Evolutionary conservation across 2,888 invertebrate species (phyloP).

Genomic region (Brenthis ino): DNA sequence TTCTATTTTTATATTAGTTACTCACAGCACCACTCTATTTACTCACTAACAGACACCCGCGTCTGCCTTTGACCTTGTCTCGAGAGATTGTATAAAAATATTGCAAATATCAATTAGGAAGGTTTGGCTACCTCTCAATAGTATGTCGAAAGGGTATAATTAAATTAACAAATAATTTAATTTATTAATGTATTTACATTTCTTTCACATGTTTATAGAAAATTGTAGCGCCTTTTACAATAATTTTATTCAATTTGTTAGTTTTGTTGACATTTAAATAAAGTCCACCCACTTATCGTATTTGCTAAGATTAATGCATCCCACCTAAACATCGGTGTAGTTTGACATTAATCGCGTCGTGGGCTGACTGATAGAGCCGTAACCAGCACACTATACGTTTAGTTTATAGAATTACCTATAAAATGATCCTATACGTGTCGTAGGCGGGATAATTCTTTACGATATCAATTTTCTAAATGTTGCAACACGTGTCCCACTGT

Average conservation of each 20-base stretch:
- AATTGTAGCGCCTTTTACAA: conserved; percentile 8
- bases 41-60: conserved; percentile 68
- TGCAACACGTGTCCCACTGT: neutral
- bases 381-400: conserved; percentile 20
- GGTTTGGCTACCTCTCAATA: conserved; percentile 15
- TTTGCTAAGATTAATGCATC: conserved; percentile 33
- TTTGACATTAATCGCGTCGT: conserved; percentile 37
- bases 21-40: conserved; percentile 71
- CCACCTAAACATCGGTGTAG: conserved; percentile 31
- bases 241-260: conserved; percentile 11
- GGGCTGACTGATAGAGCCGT: conserved; percentile 34
- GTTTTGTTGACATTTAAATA: conserved; percentile 27
- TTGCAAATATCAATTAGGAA: conserved; percentile 49
- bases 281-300: conserved; percentile 35
- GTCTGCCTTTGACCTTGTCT: conserved; percentile 79
- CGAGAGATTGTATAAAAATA: conserved; percentile 55
- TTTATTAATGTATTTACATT: neutral
- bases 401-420: conserved; percentile 25
- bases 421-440: conserved; percentile 13
- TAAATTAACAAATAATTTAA: neutral
- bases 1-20: conserved; percentile 67
- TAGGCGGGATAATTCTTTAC: neutral
- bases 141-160: conserved; percentile 10
- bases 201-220: conserved; percentile 5
- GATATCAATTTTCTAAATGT: conserved; percentile 6